A percentile compares a stretch with the other conserved stretches of the same genome.
Conservation (phyloP, 2,797 vertebrate genomes). For the Pantherophis alleghaniensis region DNA sequence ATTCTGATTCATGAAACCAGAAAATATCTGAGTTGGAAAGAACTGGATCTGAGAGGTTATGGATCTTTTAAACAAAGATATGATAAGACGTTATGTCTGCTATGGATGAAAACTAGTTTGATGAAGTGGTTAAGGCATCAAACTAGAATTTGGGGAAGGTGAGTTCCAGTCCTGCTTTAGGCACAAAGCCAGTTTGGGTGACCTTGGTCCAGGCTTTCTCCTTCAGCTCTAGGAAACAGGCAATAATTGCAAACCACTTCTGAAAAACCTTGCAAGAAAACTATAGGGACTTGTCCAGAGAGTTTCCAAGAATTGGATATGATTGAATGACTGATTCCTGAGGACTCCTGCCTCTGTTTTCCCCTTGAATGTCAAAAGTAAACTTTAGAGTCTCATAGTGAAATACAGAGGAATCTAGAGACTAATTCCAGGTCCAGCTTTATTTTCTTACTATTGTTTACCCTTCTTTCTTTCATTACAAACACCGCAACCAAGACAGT, state of each 20-base stretch:
- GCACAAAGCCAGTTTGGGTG: not conserved
- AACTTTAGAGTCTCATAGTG: not conserved
- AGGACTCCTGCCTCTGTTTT: not conserved
- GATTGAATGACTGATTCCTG: not conserved
- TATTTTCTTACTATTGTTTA: conserved; percentile 32
- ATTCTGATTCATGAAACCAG: not conserved
- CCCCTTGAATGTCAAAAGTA: not conserved
- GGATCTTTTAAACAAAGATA: not conserved
- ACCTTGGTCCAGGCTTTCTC: not conserved
- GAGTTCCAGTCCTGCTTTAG: not conserved
- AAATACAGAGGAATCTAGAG: not conserved
- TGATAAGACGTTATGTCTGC: not conserved
- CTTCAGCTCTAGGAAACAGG: not conserved
- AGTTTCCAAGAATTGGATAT: not conserved
- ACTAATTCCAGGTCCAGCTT: not conserved
- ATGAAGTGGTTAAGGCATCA: not conserved
- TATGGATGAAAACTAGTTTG: not conserved
- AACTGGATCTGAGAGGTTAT: not conserved
- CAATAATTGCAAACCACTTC: not conserved
- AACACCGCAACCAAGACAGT: conserved; percentile 11
- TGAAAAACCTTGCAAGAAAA: not conserved
- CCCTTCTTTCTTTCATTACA: not conserved
- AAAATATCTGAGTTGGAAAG: not conserved
- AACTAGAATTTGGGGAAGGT: not conserved
- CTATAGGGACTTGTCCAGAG: not conserved